A percentile compares a stretch with the other conserved stretches of the same genome.
These are phyloP conservation scores for Geococcyx californianus DNA, from an alignment of 2,113 vertebrate genomes.

Conservation along the genomic window DNA sequence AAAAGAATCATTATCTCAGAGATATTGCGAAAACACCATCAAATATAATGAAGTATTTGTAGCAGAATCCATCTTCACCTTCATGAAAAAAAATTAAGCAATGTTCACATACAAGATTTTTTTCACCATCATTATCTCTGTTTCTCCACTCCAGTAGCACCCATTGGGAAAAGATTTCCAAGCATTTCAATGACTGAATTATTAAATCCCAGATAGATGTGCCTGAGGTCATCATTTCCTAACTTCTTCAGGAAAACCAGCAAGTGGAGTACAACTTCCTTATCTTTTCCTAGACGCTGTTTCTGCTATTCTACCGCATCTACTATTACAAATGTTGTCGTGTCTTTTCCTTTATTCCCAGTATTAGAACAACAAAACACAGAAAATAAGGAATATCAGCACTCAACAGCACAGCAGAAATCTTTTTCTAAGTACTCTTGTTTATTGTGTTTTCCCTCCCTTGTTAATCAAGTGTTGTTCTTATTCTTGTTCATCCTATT, in stretches of 20 bases:
- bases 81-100: background rate
- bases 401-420: background rate
- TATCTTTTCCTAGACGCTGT: background rate
- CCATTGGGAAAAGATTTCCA: background rate
- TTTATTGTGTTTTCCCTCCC: background rate
- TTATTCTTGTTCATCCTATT: background rate
- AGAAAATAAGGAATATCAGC: background rate
- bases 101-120: background rate
- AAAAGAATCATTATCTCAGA: background rate
- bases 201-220: background rate
- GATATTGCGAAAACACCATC: background rate
- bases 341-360: background rate
- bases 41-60: background rate
- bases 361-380: background rate
- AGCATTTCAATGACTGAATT: background rate
- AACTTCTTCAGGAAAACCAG: background rate
- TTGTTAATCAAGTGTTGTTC: background rate
- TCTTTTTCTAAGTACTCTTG: background rate
- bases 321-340: background rate
- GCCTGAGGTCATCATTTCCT: background rate
- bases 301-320: background rate
- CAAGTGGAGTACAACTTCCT: background rate
- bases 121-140: background rate
- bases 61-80: background rate
- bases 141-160: background rate